Conservation (phyloP, 2,113 vertebrate genomes). For the Epinephelus fuscoguttatus region DNA sequence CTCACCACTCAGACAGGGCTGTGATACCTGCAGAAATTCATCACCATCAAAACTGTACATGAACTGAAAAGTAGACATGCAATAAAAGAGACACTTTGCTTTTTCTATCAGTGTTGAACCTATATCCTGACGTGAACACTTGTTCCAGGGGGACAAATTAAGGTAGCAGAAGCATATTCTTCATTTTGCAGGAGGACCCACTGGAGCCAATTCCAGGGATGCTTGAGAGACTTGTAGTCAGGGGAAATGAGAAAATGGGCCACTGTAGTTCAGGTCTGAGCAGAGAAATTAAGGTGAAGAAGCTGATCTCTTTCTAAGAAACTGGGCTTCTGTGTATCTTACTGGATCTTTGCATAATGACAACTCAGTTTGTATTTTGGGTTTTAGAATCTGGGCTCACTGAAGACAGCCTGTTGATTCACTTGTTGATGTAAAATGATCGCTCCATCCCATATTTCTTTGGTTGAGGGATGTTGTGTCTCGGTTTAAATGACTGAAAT, state of each 20-base stretch:
- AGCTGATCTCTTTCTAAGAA: not conserved
- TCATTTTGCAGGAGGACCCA: not conserved
- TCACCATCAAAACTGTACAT: not conserved
- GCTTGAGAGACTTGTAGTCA: not conserved
- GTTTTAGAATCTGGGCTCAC: not conserved
- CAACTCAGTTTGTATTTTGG: not conserved
- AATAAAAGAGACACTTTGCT: not conserved
- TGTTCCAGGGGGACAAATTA: not conserved
- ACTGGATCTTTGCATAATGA: not conserved
- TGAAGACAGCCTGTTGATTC: conserved; percentile 8
- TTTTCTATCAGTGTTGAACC: not conserved
- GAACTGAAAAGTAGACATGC: not conserved
- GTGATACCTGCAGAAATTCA: not conserved
- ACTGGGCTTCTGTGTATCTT: not conserved
- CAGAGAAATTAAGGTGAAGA: not conserved
- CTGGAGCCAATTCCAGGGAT: not conserved
- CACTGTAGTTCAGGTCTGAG: not conserved
- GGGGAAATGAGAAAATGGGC: not conserved
- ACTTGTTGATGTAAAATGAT: not conserved
- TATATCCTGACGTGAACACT: not conserved
- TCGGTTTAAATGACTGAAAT: not conserved
- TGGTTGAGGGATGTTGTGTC: too few relatives aligned
- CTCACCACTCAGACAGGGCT: not conserved
- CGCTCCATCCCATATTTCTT: not conserved
- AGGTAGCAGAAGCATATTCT: not conserved